Evolutionary conservation across 1,140 invertebrate genomes (phyloP).

Genomic region (Aphelinus certus): DNA sequence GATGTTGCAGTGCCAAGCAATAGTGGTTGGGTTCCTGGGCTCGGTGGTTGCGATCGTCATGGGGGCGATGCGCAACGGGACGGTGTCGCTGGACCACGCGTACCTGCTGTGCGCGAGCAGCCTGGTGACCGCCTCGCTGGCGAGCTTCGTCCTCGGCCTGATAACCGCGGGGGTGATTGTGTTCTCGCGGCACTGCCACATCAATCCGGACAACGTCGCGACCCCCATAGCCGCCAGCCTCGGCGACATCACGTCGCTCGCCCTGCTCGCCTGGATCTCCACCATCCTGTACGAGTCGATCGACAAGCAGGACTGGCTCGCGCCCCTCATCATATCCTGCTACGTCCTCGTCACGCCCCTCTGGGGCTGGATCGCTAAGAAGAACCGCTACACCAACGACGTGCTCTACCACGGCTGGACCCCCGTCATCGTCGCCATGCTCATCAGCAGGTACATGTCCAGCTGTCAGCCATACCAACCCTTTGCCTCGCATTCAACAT

Average conservation of each 20-base stretch:
- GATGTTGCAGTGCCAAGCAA: constrained; percentile 79
- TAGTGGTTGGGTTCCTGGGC: constrained; percentile 86
- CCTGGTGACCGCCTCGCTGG: constrained; percentile 83
- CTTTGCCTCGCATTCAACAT: no score
- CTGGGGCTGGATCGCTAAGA: constrained; percentile 76
- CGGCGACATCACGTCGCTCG: constrained; percentile 83
- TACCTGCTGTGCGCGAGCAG: constrained; percentile 83
- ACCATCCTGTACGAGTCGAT: constrained; percentile 71
- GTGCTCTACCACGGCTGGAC: constrained; percentile 78
- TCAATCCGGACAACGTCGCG: constrained; percentile 91
- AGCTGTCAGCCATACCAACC: no score
- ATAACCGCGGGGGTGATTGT: constrained; percentile 80
- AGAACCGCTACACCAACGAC: constrained; percentile 73
- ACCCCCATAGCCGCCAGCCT: constrained; percentile 90
- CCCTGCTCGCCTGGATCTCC: constrained; percentile 76
- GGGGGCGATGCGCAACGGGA: constrained; percentile 78
- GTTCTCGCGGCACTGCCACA: constrained; percentile 74
- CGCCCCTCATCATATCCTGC: constrained; percentile 72
- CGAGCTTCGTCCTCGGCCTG: constrained; percentile 73
- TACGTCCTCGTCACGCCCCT: constrained; percentile 74
- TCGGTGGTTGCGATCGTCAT: constrained; percentile 84
- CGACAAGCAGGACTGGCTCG: constrained; percentile 74
- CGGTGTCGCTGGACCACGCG: constrained; percentile 78
- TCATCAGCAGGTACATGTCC: constrained; percentile 72
- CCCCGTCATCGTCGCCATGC: constrained; percentile 78